phyloP scores from a whole-genome alignment of 2,113 vertebrate species.

The Motacilla tschutschensis region DNA sequence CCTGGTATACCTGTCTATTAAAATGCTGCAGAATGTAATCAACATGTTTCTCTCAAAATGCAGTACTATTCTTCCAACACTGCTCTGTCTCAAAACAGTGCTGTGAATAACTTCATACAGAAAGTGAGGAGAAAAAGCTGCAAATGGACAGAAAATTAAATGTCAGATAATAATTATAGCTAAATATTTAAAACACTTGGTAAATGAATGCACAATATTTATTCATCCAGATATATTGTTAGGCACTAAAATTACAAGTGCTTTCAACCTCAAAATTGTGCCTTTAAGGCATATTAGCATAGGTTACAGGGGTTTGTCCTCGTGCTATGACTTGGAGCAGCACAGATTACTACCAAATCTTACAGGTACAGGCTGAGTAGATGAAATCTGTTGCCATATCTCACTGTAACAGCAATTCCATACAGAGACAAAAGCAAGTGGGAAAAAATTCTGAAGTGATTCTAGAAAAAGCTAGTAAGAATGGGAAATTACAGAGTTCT shows the following conservation, averaged over 20 bases:
- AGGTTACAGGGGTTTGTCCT: not conserved
- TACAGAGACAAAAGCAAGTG: not conserved
- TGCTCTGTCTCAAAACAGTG: not conserved
- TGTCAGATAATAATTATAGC: not conserved
- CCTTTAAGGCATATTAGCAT: constrained; percentile 1
- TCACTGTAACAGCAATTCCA: not conserved
- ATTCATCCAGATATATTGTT: not conserved
- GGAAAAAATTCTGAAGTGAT: not conserved
- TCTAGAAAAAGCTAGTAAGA: not conserved
- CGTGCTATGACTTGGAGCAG: not conserved
- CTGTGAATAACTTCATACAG: not conserved
- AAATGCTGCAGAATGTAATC: not conserved
- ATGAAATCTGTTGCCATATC: not conserved
- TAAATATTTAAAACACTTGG: not conserved
- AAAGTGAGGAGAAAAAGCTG: not conserved
- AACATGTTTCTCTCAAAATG: not conserved
- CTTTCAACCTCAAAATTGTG: not conserved
- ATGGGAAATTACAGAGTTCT: not conserved
- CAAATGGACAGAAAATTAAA: not conserved
- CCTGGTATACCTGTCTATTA: not conserved
- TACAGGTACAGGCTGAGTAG: not conserved
- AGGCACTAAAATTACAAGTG: constrained; percentile 5
- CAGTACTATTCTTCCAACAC: not conserved
- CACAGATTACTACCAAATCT: not conserved
- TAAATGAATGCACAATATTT: not conserved